Base-by-base conservation (phyloP, 1,140 invertebrate species). In the Lepidurus couesii region DNA sequence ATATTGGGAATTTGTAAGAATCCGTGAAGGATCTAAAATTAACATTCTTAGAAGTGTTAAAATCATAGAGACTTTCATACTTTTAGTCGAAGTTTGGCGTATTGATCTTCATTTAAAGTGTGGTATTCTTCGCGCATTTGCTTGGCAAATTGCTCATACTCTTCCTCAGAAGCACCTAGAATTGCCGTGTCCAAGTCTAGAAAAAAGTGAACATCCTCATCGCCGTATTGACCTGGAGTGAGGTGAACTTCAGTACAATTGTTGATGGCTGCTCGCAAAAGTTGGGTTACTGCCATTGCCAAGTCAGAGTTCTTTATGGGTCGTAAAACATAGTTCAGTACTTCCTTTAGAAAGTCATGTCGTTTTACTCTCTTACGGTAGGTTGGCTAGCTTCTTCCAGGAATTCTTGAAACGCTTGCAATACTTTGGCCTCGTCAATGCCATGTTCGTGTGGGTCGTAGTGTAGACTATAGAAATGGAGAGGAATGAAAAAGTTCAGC, bases 1-100 rank as follows among this genome's bases (percentile, higher is more conserved):
- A 90, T 90, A 81, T 90, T 90, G 73, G 90, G 90, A 78, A 90
- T 89, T 82, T 88, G 88, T 78, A 90, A 82, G 81, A 90, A 90
- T 79, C 86, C 89, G 82, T 89, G 87, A 53, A 90, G 82, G 75
- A 90, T 86, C 89, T 90, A 81, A 65, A 21, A 21, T 6, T 9
- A 16, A 21, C 75, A 21, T 7, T 16, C 8, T 65, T 9, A 21
- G 21, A 65, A 5, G n/a, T 9, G 8, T 65, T 65, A n/a, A n/a
- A 13, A 16, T 65, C 1, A n/a, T 11, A 65, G 4, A 11, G 53
- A 13, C 53, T 65, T 13, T 7, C 53, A 7, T 16, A 77, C 75
- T n/a, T 77, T 24, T 13, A 77, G 16, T 21, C 78, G 42, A 11
- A 79, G 43, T 44, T 79, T 74, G 9, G 53, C 78, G 44, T 79